A percentile compares a stretch with the other conserved stretches of the same genome.
Conservation (phyloP, 2,888 invertebrate species). For the Caradrina clavipalpis region DNA sequence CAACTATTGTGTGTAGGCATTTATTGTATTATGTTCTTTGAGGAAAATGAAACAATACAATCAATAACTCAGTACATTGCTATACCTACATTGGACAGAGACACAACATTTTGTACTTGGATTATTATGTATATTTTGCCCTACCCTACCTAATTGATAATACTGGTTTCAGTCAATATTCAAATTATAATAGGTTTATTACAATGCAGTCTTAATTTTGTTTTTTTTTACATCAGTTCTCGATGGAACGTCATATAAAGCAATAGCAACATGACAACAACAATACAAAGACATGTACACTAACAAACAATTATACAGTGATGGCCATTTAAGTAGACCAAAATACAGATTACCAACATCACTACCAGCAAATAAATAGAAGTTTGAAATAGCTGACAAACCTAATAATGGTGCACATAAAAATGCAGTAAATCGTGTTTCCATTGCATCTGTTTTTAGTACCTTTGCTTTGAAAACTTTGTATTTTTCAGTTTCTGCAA, state of each 20-base stretch:
- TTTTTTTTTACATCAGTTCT: slow-evolving; percentile 73
- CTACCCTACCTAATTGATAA: slow-evolving; percentile 30
- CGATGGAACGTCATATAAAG: slow-evolving; percentile 81
- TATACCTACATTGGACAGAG: background rate
- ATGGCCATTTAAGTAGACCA: slow-evolving; percentile 87
- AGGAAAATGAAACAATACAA: slow-evolving; percentile 15
- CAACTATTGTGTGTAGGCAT: slow-evolving; percentile 3
- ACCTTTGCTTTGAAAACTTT: slow-evolving; percentile 80
- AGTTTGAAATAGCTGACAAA: slow-evolving; percentile 96
- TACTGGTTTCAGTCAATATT: slow-evolving; percentile 52
- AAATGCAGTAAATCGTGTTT: slow-evolving; percentile 92
- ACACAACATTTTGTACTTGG: slow-evolving; percentile 36
- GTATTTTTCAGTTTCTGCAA: slow-evolving; percentile 87
- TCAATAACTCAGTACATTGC: slow-evolving; percentile 1
- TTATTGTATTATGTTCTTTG: slow-evolving; percentile 1
- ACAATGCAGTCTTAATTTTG: slow-evolving; percentile 58
- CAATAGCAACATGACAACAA: slow-evolving; percentile 87
- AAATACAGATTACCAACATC: slow-evolving; percentile 94
- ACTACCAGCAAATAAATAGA: slow-evolving; percentile 95
- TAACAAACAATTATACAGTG: slow-evolving; percentile 76
- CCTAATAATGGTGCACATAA: slow-evolving; percentile 94
- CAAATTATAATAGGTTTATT: slow-evolving; percentile 37
- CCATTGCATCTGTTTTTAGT: slow-evolving; percentile 82
- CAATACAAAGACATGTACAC: slow-evolving; percentile 81
- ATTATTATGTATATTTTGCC: slow-evolving; percentile 11